phyloP scores from a whole-genome alignment of 2,113 vertebrate species.

The Lamprotornis superbus region DNA sequence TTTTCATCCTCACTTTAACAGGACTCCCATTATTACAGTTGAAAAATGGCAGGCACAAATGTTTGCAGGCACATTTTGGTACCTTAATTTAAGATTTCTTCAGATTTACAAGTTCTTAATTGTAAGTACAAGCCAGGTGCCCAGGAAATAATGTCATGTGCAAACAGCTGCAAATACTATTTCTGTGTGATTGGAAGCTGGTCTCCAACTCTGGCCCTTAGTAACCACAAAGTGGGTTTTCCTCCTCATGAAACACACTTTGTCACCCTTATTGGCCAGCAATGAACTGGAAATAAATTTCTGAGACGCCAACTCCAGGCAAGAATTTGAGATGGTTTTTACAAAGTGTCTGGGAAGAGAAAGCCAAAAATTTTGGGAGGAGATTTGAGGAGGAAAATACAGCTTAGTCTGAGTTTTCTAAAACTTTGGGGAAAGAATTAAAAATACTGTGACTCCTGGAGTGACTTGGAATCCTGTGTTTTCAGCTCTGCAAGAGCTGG shows the following conservation, averaged over 20 bases:
- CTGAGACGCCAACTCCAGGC: neutral
- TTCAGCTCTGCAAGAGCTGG: neutral
- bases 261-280: neutral
- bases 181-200: neutral
- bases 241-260: neutral
- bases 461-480: neutral
- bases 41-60: constrained; percentile 27
- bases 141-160: neutral
- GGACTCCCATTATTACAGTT: neutral
- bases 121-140: neutral
- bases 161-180: neutral
- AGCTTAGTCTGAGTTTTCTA: neutral
- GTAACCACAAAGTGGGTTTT: neutral
- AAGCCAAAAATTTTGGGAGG: neutral
- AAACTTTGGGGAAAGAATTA: neutral
- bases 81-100: constrained; percentile 24
- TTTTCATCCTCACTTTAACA: constrained; percentile 7
- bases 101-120: constrained; percentile 42
- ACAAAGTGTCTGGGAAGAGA: neutral
- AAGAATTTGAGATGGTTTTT: neutral
- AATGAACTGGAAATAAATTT: neutral
- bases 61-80: constrained; percentile 5
- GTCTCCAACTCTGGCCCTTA: neutral
- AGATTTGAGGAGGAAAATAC: neutral
- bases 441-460: neutral